Conservation (phyloP, 2,888 invertebrate genomes). For the Drosophila rellima region DNA sequence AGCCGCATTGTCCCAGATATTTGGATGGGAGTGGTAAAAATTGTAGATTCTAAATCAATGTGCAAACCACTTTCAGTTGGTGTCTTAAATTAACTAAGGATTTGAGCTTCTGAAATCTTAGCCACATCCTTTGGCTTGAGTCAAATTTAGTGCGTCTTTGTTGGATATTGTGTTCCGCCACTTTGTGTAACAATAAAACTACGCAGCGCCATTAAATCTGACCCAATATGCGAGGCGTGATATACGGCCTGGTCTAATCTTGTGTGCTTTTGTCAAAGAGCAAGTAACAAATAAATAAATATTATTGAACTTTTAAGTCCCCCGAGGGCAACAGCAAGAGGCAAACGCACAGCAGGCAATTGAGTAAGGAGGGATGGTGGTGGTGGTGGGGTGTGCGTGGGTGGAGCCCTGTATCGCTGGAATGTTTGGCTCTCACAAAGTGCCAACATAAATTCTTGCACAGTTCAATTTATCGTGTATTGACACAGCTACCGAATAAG, state of each 20-base stretch:
- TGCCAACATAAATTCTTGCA: conserved; percentile 75
- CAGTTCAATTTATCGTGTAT: conserved; percentile 79
- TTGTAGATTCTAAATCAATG: conserved; percentile 61
- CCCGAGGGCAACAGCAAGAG: conserved; percentile 42
- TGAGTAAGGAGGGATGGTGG: conserved; percentile 3
- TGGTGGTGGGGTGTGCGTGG: too few species aligned
- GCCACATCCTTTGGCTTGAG: conserved; percentile 24
- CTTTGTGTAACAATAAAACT: conserved; percentile 59
- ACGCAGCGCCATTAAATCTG: conserved; percentile 66
- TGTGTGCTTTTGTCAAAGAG: conserved; percentile 75
- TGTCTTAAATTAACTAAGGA: conserved; percentile 68
- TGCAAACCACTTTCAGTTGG: conserved; percentile 52
- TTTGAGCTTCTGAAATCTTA: conserved; percentile 53
- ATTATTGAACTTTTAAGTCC: conserved; percentile 79
- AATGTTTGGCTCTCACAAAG: conserved; percentile 59
- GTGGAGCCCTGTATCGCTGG: conserved; percentile 14
- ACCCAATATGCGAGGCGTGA: conserved; percentile 72
- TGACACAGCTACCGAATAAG: conserved; percentile 67
- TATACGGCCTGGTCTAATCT: conserved; percentile 71
- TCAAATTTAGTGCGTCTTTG: conserved; percentile 63
- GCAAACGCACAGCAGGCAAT: conserved; percentile 49
- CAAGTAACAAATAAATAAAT: conserved; percentile 79
- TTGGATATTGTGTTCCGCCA: conserved; percentile 33
- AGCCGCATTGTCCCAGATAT: neutral
- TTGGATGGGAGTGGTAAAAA: conserved; percentile 30